These are phyloP conservation scores for Drosophila parabipectinata DNA, from an alignment of 1,140 invertebrate genomes.

Conservation along the genomic window DNA sequence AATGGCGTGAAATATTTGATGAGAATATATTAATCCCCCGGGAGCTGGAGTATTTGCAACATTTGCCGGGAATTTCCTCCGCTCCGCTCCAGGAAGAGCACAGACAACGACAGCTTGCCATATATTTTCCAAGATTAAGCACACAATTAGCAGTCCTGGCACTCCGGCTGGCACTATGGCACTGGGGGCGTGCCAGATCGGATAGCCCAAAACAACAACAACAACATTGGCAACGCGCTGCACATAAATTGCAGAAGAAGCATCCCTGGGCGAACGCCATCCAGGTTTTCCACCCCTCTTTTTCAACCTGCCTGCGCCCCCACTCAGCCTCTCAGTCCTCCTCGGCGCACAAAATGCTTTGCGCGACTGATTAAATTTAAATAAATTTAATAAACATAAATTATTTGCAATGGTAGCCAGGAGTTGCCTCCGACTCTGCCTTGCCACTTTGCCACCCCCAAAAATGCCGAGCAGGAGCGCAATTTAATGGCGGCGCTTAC, in stretches of 20 bases:
- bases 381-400: slow-evolving; percentile 84
- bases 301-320: background rate
- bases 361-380: slow-evolving; percentile 81
- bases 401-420: slow-evolving; percentile 73
- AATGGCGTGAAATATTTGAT: slow-evolving; percentile 82
- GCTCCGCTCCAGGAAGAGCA: slow-evolving; percentile 11
- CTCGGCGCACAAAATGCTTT: slow-evolving; percentile 7
- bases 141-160: slow-evolving; percentile 77
- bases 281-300: slow-evolving; percentile 9
- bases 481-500: slow-evolving; percentile 72
- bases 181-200: slow-evolving; percentile 54
- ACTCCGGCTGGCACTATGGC: slow-evolving; percentile 4
- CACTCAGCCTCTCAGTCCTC: background rate
- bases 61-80: slow-evolving; percentile 46
- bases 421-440: slow-evolving; percentile 1
- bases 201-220: slow-evolving; percentile 21
- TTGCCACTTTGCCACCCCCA: slow-evolving; percentile 40
- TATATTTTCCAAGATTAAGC: slow-evolving; percentile 80
- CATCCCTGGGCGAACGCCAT: slow-evolving; percentile 41
- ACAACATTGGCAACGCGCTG: slow-evolving; percentile 74
- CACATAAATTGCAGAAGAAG: slow-evolving; percentile 78
- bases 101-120: slow-evolving; percentile 60
- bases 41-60: slow-evolving; percentile 67
- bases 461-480: slow-evolving; percentile 37
- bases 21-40: slow-evolving; percentile 79